Conservation (phyloP, 2,113 vertebrate genomes). For the Agapornis roseicollis region DNA sequence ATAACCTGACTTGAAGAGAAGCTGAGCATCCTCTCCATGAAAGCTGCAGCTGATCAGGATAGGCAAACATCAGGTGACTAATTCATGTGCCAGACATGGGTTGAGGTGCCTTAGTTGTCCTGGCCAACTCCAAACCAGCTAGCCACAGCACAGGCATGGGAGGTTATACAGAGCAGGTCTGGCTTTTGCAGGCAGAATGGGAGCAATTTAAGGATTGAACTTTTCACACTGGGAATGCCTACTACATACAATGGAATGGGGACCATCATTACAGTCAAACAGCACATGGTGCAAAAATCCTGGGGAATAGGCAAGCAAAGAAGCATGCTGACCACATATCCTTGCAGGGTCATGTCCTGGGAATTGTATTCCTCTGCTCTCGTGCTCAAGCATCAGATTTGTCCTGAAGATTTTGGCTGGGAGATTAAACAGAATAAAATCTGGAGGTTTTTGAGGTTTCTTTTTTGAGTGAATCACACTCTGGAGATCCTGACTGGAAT, state of each 20-base stretch:
- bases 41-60: not conserved
- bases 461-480: not conserved
- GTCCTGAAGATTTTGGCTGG: not conserved
- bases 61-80: not conserved
- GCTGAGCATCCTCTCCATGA: not conserved
- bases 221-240: not conserved
- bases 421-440: constrained; percentile 9
- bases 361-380: constrained; percentile 56
- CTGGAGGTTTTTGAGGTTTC: not conserved
- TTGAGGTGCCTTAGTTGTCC: not conserved
- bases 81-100: not conserved
- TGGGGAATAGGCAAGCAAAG: constrained; percentile 17
- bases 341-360: not conserved
- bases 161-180: not conserved
- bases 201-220: not conserved
- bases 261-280: not conserved
- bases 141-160: not conserved
- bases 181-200: not conserved
- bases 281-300: constrained; percentile 24
- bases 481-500: not conserved
- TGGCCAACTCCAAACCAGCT: not conserved
- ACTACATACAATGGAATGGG: constrained; percentile 14
- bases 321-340: constrained; percentile 52
- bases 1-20: not conserved
- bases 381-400: not conserved